phyloP scores from a whole-genome alignment of 2,888 invertebrate genomes.

The Callyntrura guangdongensis region DNA sequence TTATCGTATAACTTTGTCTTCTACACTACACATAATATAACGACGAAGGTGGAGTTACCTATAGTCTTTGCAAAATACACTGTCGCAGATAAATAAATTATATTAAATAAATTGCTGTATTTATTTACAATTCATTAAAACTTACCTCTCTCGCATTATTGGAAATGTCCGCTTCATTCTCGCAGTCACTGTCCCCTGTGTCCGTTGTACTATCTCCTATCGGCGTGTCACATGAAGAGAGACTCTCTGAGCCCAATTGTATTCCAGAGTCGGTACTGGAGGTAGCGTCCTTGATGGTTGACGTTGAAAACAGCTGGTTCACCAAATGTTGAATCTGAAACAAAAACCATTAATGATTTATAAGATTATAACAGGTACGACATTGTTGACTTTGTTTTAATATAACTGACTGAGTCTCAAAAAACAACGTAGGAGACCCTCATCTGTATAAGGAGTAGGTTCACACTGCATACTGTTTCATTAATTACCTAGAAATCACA shows the following conservation, averaged over 20 bases:
- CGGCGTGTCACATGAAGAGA: constrained; percentile 85
- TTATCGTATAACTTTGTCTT: too few relatives aligned
- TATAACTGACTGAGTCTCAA: not conserved
- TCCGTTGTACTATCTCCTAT: constrained; percentile 84
- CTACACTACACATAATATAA: too few relatives aligned
- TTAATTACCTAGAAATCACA: not conserved
- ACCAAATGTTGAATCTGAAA: constrained; percentile 84
- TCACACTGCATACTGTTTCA: not conserved
- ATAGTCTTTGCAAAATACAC: too few relatives aligned
- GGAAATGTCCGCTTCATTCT: constrained; percentile 83
- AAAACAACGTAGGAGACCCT: not conserved
- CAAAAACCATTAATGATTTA: constrained; percentile 35
- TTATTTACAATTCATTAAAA: too few relatives aligned
- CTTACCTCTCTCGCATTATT: constrained; percentile 83
- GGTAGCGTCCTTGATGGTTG: constrained; percentile 82
- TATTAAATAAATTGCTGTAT: too few relatives aligned
- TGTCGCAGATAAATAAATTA: too few relatives aligned
- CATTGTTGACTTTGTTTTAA: not conserved
- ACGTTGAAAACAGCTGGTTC: constrained; percentile 83
- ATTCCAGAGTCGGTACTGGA: constrained; percentile 85
- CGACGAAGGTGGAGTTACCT: too few relatives aligned
- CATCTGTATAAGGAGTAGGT: too few relatives aligned
- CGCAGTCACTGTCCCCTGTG: constrained; percentile 84
- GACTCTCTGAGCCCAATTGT: constrained; percentile 84
- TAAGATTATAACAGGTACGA: not conserved